Conservation (phyloP, 2,113 vertebrate genomes). For the Pteruthius melanotis region DNA sequence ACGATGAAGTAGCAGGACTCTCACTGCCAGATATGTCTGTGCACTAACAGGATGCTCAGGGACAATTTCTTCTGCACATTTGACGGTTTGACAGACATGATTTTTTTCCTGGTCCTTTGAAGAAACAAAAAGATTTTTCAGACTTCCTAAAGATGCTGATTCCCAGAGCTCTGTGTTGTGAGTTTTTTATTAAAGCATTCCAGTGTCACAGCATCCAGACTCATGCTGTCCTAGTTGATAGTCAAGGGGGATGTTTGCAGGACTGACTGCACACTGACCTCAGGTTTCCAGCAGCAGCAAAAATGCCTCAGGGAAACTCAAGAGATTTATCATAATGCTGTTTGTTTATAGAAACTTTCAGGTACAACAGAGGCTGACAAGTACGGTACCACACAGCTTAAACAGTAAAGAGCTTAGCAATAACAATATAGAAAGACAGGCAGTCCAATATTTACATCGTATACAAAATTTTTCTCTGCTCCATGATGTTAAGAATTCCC, state of each 20-base stretch:
- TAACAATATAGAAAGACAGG: constrained; percentile 13
- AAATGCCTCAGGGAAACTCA: constrained; percentile 51
- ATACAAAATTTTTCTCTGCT: background rate
- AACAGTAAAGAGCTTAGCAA: constrained; percentile 20
- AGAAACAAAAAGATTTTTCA: constrained; percentile 79
- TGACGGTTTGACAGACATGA: constrained; percentile 78
- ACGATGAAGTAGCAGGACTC: constrained; percentile 70
- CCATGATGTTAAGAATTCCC: constrained; percentile 9
- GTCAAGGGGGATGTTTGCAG: constrained; percentile 53
- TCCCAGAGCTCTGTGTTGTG: constrained; percentile 67
- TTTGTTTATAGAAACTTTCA: constrained; percentile 63
- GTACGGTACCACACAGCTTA: constrained; percentile 32
- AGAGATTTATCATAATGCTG: constrained; percentile 60
- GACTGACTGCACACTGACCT: constrained; percentile 68
- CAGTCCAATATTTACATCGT: constrained; percentile 18
- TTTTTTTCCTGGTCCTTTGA: constrained; percentile 74
- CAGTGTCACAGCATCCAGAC: background rate
- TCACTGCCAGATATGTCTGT: constrained; percentile 73
- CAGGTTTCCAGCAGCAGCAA: constrained; percentile 34
- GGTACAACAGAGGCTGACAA: constrained; percentile 55
- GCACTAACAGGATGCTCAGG: constrained; percentile 64
- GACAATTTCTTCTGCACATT: constrained; percentile 68
- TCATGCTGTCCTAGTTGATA: constrained; percentile 42
- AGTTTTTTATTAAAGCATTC: constrained; percentile 33
- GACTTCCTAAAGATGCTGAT: constrained; percentile 77